Evolutionary conservation across 2,888 invertebrate species (phyloP).

Genomic region (Andrena haemorrhoa): DNA sequence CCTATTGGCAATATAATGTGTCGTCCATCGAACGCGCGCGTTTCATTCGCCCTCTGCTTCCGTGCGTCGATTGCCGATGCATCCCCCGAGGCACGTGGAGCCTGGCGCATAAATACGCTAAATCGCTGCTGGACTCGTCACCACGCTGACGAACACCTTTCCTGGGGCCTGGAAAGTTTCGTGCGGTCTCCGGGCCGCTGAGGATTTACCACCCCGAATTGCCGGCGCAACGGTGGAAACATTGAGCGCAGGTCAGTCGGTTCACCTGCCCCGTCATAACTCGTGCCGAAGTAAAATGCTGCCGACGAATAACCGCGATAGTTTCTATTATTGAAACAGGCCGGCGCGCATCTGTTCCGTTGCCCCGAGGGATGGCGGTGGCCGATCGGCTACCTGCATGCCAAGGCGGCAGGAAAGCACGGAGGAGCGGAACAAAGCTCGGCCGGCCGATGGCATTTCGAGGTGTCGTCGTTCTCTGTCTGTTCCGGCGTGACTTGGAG

Average conservation of each 20-base stretch:
- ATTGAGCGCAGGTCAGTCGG: slow-evolving; percentile 8
- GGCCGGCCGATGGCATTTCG: slow-evolving; percentile 46
- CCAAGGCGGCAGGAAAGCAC: slow-evolving; percentile 43
- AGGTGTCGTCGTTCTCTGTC: slow-evolving; percentile 48
- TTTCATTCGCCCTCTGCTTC: neutral
- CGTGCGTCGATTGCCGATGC: neutral
- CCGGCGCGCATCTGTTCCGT: slow-evolving; percentile 37
- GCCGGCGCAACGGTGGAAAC: slow-evolving; percentile 16
- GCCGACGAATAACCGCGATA: slow-evolving; percentile 37
- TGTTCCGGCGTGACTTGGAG: slow-evolving; percentile 46
- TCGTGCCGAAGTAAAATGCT: slow-evolving; percentile 18
- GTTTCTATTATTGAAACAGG: slow-evolving; percentile 55
- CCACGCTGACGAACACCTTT: neutral
- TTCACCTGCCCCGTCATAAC: slow-evolving; percentile 16
- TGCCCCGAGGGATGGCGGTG: slow-evolving; percentile 1
- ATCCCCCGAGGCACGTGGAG: slow-evolving; percentile 9
- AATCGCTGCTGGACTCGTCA: neutral
- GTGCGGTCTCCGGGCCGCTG: too few species aligned
- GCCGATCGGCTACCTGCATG: slow-evolving; percentile 25
- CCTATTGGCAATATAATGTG: neutral
- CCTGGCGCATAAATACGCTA: too few species aligned
- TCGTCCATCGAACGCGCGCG: neutral
- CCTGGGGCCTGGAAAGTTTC: too few species aligned
- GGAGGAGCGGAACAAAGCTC: slow-evolving; percentile 46
- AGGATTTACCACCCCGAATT: too few species aligned